phyloP scores from a whole-genome alignment of 2,888 invertebrate genomes.

The Margaritifera margaritifera region DNA sequence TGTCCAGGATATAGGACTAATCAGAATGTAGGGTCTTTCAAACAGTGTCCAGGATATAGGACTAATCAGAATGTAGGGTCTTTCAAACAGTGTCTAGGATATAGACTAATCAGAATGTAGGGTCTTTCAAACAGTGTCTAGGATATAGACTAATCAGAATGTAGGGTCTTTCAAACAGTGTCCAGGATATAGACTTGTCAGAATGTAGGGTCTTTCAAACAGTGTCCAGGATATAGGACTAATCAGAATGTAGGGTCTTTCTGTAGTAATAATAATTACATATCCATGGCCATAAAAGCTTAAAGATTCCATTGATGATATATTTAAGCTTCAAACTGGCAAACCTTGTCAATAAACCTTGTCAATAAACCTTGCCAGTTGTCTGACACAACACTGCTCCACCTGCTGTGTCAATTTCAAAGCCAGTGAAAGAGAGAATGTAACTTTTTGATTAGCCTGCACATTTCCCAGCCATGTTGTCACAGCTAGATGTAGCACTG shows the following conservation, averaged over 20 bases:
- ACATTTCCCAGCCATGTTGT: too few relatives aligned
- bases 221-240: constrained; percentile 53
- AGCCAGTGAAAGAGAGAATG: too few relatives aligned
- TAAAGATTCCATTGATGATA: too few relatives aligned
- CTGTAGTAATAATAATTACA: too few relatives aligned
- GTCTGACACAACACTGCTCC: too few relatives aligned
- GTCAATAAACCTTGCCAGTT: too few relatives aligned
- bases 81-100: constrained; percentile 46
- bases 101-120: constrained; percentile 53
- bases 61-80: constrained; percentile 53
- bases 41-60: constrained; percentile 51
- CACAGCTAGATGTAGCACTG: too few relatives aligned
- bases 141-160: constrained; percentile 50
- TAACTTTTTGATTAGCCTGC: too few relatives aligned
- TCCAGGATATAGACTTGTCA: constrained; percentile 53
- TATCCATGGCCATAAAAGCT: too few relatives aligned
- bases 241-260: constrained; percentile 24
- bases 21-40: constrained; percentile 45
- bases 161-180: constrained; percentile 33
- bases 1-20: constrained; percentile 52
- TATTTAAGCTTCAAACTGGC: too few relatives aligned
- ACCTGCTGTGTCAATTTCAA: too few relatives aligned
- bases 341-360: too few relatives aligned
- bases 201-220: constrained; percentile 45
- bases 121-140: constrained; percentile 47